These are phyloP conservation scores for Drosophila melanica DNA, from an alignment of 1,140 invertebrate species.

Conservation along the genomic window DNA sequence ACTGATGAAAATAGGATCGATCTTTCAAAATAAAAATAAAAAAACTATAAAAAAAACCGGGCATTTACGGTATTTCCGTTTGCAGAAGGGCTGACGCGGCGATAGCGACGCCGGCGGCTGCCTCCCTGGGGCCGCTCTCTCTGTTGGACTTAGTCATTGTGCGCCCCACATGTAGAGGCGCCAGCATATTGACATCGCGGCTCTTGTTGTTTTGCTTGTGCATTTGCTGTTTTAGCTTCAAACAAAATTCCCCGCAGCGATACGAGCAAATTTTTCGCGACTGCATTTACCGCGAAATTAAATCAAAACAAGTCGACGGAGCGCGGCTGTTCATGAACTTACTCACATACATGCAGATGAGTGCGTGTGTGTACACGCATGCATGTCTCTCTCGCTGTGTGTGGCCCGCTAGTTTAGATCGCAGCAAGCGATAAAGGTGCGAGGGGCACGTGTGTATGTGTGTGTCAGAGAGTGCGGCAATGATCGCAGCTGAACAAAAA, in stretches of 20 bases:
- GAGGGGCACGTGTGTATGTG: slow-evolving; percentile 38
- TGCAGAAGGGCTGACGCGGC: slow-evolving; percentile 45
- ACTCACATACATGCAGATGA: slow-evolving; percentile 31
- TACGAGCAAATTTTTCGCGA: slow-evolving; percentile 63
- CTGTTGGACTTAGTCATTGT: slow-evolving; percentile 63
- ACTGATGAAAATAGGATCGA: slow-evolving; percentile 38
- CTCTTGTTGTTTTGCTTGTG: slow-evolving; percentile 6
- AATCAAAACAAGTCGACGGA: slow-evolving; percentile 76
- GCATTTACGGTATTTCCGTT: slow-evolving; percentile 71
- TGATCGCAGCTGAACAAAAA: slow-evolving; percentile 49
- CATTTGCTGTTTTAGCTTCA: slow-evolving; percentile 66
- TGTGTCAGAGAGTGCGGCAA: slow-evolving; percentile 32
- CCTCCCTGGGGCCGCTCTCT: slow-evolving; percentile 23
- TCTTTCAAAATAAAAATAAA: slow-evolving; percentile 37
- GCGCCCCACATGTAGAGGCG: slow-evolving; percentile 58
- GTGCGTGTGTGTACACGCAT: slow-evolving; percentile 12
- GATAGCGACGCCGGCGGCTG: background rate
- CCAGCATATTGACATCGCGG: slow-evolving; percentile 44
- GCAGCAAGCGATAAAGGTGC: slow-evolving; percentile 46
- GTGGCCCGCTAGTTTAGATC: slow-evolving; percentile 43
- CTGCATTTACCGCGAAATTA: slow-evolving; percentile 81
- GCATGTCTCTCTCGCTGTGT: slow-evolving; percentile 18
- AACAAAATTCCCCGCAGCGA: slow-evolving; percentile 73
- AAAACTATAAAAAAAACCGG: slow-evolving; percentile 23
- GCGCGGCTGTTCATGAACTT: slow-evolving; percentile 74